Evolutionary conservation across 1,140 invertebrate species (phyloP).

Genomic region (Parasteatoda tepidariorum): DNA sequence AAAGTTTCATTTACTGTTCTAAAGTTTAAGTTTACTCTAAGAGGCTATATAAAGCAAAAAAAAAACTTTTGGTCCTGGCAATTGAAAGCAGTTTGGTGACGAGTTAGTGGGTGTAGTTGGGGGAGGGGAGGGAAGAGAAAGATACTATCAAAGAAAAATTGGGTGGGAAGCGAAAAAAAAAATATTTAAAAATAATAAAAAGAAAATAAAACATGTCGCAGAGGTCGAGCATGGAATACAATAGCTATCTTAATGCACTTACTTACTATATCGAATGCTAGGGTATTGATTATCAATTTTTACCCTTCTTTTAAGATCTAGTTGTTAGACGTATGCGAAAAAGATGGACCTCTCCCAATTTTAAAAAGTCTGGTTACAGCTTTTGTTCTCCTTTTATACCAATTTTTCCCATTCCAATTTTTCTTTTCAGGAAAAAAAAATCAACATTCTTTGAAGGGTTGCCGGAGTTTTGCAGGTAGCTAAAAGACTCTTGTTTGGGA

Average conservation of each 20-base stretch:
- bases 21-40: slow-evolving; percentile 19
- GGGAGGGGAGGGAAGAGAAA: slow-evolving; percentile 16
- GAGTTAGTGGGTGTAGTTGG: neutral
- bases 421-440: neutral
- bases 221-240: slow-evolving; percentile 33
- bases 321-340: slow-evolving; percentile 54
- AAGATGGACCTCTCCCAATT: slow-evolving; percentile 52
- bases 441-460: no score
- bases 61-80: no score
- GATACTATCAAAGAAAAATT: no score
- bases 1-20: slow-evolving; percentile 39
- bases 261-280: slow-evolving; percentile 39
- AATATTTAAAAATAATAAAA: slow-evolving; percentile 34
- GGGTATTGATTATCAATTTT: slow-evolving; percentile 57
- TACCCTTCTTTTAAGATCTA: slow-evolving; percentile 37
- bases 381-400: neutral
- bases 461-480: neutral
- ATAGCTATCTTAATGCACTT: slow-evolving; percentile 56
- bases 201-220: slow-evolving; percentile 35
- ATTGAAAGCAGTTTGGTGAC: slow-evolving; percentile 17
- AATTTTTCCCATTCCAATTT: neutral
- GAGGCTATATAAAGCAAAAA: no score
- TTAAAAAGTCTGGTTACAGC: slow-evolving; percentile 53
- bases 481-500: neutral
- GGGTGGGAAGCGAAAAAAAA: slow-evolving; percentile 32